Conservation (phyloP, 1,140 invertebrate species). For the Plectus sambesii region DNA sequence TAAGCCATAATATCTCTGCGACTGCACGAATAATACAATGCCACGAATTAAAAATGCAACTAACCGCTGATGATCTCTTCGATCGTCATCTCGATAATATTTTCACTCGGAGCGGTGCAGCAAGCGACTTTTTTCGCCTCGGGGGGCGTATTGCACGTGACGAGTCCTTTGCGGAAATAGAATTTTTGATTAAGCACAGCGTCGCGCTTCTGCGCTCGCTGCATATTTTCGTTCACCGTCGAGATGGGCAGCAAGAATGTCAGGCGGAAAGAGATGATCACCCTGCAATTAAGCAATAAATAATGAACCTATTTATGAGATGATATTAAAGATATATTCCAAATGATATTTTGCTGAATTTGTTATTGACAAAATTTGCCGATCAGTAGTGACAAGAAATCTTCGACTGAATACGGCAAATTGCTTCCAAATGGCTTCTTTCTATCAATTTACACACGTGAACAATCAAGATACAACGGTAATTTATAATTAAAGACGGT, state of each 20-base stretch:
- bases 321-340: constrained; percentile 86
- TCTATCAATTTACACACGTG: no score
- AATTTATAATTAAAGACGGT: no score
- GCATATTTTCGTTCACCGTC: constrained; percentile 97
- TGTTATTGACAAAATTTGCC: constrained; percentile 6
- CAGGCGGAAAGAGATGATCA: constrained; percentile 87
- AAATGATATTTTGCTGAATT: constrained; percentile 78
- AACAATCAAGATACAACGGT: no score
- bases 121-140: constrained; percentile 32
- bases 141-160: constrained; percentile 42
- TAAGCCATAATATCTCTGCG: no score
- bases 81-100: constrained; percentile 63
- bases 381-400: constrained; percentile 9
- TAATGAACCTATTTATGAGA: no score
- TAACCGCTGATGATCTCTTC: constrained; percentile 97
- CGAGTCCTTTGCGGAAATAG: constrained; percentile 64
- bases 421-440: no score
- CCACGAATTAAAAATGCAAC: no score
- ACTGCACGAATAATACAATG: no score
- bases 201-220: constrained; percentile 75
- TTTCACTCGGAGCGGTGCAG: constrained; percentile 26
- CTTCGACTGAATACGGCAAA: no score
- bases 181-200: constrained; percentile 71
- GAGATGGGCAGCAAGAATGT: constrained; percentile 96
- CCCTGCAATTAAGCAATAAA: no score